Conservation (phyloP, 2,888 invertebrate species). For the Amiota minor region DNA sequence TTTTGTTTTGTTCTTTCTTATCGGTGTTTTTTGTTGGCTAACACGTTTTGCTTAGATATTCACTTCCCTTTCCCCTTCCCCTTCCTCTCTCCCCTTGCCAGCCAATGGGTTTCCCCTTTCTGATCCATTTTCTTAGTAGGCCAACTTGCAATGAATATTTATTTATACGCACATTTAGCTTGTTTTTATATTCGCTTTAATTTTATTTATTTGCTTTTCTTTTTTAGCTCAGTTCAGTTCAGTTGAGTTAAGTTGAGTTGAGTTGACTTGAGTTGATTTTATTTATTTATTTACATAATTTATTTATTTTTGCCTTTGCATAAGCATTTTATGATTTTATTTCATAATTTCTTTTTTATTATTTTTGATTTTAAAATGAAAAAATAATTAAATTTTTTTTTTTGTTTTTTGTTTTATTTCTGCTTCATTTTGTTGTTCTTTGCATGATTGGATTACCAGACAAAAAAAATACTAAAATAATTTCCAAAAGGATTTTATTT, state of each 20-base stretch:
- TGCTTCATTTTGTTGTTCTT: not conserved
- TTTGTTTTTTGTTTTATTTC: not conserved
- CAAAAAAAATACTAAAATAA: not conserved
- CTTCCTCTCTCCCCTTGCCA: no score
- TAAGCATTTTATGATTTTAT: conserved; percentile 14
- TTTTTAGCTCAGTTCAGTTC: not conserved
- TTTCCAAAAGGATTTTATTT: not conserved
- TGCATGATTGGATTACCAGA: not conserved
- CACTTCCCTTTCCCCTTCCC: no score
- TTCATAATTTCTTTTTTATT: not conserved
- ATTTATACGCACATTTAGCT: conserved; percentile 15
- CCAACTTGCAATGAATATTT: conserved; percentile 12
- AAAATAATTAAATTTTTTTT: conserved; percentile 5
- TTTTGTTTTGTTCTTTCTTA: no score
- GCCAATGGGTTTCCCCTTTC: no score
- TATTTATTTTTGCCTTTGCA: conserved; percentile 14
- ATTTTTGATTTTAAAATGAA: not conserved
- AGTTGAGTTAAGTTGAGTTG: not conserved
- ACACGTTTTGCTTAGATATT: no score
- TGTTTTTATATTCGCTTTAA: not conserved
- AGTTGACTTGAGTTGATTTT: conserved; percentile 4
- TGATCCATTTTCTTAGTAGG: no score
- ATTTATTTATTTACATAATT: conserved; percentile 28
- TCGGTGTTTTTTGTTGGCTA: no score
- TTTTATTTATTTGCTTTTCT: not conserved